Evolutionary conservation across 2,797 vertebrate genomes (phyloP), one percentile per base, ranked within the genome.

Genomic region (Cyclura pinguis): DNA sequence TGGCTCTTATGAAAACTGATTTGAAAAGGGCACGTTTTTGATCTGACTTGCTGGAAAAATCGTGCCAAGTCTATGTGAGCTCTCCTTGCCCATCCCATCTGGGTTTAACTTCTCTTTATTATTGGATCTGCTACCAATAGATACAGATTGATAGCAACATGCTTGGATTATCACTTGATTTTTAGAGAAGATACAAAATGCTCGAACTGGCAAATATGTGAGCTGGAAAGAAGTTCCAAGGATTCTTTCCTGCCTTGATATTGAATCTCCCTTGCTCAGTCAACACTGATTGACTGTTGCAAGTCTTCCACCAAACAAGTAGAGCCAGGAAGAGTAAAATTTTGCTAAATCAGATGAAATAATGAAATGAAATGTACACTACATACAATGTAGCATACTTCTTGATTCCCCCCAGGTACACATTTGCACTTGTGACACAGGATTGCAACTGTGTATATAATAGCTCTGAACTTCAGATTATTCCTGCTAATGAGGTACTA

Each of bases 1-100:
- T 72, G 57, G 84, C 50, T 9, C 24, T 72, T 92, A 84, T 55
- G 74, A 88, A 78, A 72, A 18, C 27, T 72, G 69, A 88, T 80
- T 69, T 42, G 27, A 72, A 64, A 84, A 69, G 50, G 62, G 57
- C 42, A 50, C 42, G 32, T 6, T 62, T 87, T 86, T 78, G 84
- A 86, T 86, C 52, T 72, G 76, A 59, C 12, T 74, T 64, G 29
- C 69, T 82, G 72, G 6, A 90, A 32, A 64, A 86, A 32, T 4
- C 73, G 24, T 64, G 69, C 52, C 32, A 69, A 81, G 78, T 55
- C 16, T 72, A 38, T 14, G 38, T 76, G 38, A 42, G 27, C 10
- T 50, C 27, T 52, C 72, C 72, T 81, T 22, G 14, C 35, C 32
- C 8, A 7, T 32, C 55, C 32, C 18, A 1, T 47, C 84, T 2